Conservation (phyloP, 2,888 invertebrate genomes). For the Polia nebulosa region DNA sequence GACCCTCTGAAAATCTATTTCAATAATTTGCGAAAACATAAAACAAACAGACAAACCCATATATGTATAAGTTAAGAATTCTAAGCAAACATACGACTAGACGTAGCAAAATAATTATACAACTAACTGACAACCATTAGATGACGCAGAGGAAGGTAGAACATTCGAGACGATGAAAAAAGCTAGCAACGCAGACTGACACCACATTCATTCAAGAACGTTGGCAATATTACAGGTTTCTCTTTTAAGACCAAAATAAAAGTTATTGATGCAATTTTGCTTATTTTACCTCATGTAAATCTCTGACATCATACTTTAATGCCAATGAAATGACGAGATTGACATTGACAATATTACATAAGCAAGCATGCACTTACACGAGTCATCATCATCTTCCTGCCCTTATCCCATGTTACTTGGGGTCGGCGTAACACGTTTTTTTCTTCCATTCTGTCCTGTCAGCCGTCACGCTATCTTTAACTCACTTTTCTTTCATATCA, state of each 20-base stretch:
- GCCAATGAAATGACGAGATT: background rate
- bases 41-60: background rate
- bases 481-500: no score
- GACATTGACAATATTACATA: conserved; percentile 16
- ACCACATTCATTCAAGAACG: conserved; percentile 27
- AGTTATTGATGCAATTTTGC: background rate
- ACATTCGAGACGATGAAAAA: background rate
- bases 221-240: conserved; percentile 27
- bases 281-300: background rate
- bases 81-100: no score
- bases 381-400: no score
- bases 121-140: no score
- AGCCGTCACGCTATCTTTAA: no score
- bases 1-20: background rate
- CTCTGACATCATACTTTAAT: background rate
- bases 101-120: no score
- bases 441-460: no score
- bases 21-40: no score
- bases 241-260: background rate
- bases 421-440: no score
- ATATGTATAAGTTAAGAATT: background rate
- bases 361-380: background rate
- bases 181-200: background rate
- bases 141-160: no score
- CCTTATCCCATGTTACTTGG: no score